These are phyloP conservation scores for Bombus sylvicola DNA, from an alignment of 1,140 invertebrate species.

Conservation along the genomic window DNA sequence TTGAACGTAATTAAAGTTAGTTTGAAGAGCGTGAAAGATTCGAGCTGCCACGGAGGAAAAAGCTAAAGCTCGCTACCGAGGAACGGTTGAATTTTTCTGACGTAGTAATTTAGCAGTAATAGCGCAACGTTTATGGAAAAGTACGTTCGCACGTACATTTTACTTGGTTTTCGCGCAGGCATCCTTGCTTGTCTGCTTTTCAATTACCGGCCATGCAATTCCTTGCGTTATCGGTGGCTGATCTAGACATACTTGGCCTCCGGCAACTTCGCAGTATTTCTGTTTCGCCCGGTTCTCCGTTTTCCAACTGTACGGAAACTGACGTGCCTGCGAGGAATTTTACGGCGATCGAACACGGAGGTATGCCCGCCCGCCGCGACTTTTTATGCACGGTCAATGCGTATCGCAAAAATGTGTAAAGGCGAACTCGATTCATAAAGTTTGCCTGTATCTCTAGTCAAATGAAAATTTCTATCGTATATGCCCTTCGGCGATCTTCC, in stretches of 20 bases:
- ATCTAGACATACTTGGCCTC: conserved; percentile 59
- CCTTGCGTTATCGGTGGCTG: conserved; percentile 57
- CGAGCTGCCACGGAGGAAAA: background rate
- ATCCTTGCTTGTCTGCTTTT: conserved; percentile 54
- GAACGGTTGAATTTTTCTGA: background rate
- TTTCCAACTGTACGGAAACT: conserved; percentile 23
- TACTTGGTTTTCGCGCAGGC: background rate
- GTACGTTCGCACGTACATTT: background rate
- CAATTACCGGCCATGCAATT: conserved; percentile 63
- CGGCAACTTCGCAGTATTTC: conserved; percentile 39
- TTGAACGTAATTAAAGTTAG: background rate
- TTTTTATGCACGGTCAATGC: conserved; percentile 67
- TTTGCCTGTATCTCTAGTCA: background rate
- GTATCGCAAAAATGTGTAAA: conserved; percentile 53
- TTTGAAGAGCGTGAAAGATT: background rate
- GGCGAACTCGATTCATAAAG: background rate
- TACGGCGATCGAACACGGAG: conserved; percentile 28
- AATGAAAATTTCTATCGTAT: conserved; percentile 24
- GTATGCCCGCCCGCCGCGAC: background rate
- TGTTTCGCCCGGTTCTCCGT: conserved; percentile 1
- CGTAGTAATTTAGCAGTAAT: background rate
- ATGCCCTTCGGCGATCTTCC: background rate
- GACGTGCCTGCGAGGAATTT: conserved; percentile 48
- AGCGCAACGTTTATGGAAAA: background rate
- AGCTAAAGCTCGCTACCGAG: background rate